Conservation (phyloP, 2,797 vertebrate species). For the Nannoperca australis region DNA sequence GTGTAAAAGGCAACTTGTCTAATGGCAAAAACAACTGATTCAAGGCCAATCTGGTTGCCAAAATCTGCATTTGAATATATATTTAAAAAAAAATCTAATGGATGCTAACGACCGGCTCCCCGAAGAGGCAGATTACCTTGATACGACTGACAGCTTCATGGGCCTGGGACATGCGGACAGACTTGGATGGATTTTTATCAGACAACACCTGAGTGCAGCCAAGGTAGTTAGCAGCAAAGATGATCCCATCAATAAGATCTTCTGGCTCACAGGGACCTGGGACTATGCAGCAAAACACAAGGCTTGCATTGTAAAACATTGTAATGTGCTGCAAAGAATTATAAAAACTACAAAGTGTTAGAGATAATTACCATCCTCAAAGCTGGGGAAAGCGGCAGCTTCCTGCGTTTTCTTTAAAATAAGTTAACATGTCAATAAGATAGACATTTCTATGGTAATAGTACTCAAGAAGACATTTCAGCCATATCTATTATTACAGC, state of each 20-base stretch:
- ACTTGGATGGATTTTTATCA: conserved; percentile 96
- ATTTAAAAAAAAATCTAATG: conserved; percentile 11
- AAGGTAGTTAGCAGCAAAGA: conserved; percentile 98
- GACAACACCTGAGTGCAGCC: conserved; percentile 97
- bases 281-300: conserved; percentile 80
- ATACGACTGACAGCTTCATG: conserved; percentile 95
- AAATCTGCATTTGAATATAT: conserved; percentile 14
- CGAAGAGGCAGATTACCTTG: conserved; percentile 83
- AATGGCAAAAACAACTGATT: background rate
- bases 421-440: conserved; percentile 5
- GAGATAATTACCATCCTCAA: conserved; percentile 94
- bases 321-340: conserved; percentile 8
- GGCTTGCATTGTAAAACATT: conserved; percentile 10
- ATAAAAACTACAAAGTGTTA: background rate
- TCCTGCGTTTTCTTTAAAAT: conserved; percentile 89
- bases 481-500: background rate
- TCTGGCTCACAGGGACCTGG: conserved; percentile 98
- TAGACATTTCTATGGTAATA: conserved; percentile 1
- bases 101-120: background rate
- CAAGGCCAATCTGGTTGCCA: background rate
- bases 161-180: conserved; percentile 96
- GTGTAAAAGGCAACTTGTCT: background rate
- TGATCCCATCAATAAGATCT: conserved; percentile 92
- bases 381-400: conserved; percentile 94
- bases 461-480: background rate